These are phyloP conservation scores for Atta texana DNA, from an alignment of 1,140 invertebrate genomes.

Conservation along the genomic window DNA sequence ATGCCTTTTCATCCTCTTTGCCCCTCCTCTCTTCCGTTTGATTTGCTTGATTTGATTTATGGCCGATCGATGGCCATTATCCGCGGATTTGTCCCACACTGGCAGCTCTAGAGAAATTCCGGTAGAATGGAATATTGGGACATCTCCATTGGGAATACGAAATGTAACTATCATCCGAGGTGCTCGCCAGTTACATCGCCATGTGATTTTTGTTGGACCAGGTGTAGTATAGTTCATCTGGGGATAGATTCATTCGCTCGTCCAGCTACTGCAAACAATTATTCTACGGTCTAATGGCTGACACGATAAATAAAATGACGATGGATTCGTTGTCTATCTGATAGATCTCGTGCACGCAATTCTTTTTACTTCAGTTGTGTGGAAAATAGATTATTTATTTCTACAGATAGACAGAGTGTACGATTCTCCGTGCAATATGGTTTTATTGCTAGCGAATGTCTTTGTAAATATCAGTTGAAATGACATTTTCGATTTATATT, in stretches of 20 bases:
- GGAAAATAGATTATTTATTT: neutral
- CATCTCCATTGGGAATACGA: neutral
- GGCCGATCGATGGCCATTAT: conserved; percentile 41
- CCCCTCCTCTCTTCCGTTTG: neutral
- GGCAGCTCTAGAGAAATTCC: conserved; percentile 18
- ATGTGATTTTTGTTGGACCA: conserved; percentile 19
- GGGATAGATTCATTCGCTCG: conserved; percentile 35
- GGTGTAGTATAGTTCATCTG: neutral
- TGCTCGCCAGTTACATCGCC: neutral
- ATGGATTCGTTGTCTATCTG: neutral
- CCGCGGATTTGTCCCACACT: conserved; percentile 3
- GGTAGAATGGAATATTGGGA: conserved; percentile 12
- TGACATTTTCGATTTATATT: neutral
- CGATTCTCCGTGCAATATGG: neutral
- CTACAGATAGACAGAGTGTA: neutral
- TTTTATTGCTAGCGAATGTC: neutral
- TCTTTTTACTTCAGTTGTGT: neutral
- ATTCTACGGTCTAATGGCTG: neutral
- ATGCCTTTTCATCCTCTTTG: neutral
- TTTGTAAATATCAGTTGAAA: neutral
- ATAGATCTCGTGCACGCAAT: neutral
- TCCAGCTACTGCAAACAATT: conserved; percentile 5
- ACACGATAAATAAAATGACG: neutral
- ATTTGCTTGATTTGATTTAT: conserved; percentile 52
- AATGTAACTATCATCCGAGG: neutral